phyloP scores from a whole-genome alignment of 2,113 vertebrate species.

The Rhinoderma darwinii region DNA sequence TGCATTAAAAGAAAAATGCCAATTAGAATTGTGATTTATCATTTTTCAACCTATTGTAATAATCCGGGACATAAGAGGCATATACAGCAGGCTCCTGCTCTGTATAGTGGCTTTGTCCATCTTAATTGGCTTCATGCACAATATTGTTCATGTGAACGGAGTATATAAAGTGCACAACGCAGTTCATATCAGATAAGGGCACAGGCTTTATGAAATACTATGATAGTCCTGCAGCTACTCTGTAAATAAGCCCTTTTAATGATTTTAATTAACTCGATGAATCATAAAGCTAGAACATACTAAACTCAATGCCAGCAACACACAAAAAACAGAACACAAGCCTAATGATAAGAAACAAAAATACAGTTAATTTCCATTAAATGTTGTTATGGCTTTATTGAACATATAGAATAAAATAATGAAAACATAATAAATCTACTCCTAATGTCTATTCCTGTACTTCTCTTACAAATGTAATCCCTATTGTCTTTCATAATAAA shows the following conservation, averaged over 20 bases:
- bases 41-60: background rate
- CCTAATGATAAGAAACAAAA: background rate
- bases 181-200: background rate
- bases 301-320: background rate
- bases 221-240: background rate
- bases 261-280: slow-evolving; percentile 16
- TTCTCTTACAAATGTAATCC: background rate
- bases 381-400: background rate
- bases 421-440: background rate
- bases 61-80: background rate
- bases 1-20: background rate
- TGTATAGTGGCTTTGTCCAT: background rate
- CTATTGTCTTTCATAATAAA: background rate
- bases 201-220: slow-evolving; percentile 4
- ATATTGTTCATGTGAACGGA: background rate
- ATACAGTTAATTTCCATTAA: background rate
- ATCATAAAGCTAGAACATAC: slow-evolving; percentile 6
- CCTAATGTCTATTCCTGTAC: background rate
- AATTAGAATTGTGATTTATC: background rate
- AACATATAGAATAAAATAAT: background rate
- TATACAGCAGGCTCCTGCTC: background rate
- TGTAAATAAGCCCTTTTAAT: slow-evolving; percentile 46
- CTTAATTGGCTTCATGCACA: background rate
- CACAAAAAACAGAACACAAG: background rate
- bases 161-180: background rate